A percentile compares a stretch with the other conserved stretches of the same genome.
These are phyloP conservation scores for Drosophila algonquin DNA, from an alignment of 2,888 invertebrate genomes.

Conservation along the genomic window DNA sequence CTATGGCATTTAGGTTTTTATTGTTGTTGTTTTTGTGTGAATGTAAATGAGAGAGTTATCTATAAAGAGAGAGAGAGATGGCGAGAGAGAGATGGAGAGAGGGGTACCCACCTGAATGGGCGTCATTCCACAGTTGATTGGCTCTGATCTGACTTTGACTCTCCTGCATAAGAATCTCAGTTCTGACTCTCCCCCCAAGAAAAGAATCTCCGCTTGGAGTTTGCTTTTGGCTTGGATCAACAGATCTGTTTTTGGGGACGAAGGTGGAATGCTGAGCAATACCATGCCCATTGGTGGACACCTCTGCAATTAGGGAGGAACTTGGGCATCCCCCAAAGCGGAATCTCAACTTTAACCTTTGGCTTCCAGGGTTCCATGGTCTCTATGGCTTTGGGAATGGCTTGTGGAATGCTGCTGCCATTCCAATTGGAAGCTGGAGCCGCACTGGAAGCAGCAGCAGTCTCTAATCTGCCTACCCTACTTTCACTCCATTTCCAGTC, in stretches of 20 bases:
- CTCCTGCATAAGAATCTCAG: background rate
- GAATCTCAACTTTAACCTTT: constrained; percentile 41
- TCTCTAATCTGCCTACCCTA: constrained; percentile 82
- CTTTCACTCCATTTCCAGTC: constrained; percentile 82
- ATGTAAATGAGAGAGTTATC: constrained; percentile 4
- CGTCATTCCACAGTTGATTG: constrained; percentile 31
- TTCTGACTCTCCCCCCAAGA: too few species aligned
- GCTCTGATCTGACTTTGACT: background rate
- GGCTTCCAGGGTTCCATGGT: background rate
- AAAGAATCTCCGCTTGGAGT: background rate
- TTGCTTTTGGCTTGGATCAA: constrained; percentile 4
- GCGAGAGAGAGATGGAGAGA: background rate
- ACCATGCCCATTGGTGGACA: background rate
- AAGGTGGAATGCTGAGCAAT: background rate
- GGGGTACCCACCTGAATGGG: constrained; percentile 28
- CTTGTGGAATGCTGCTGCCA: constrained; percentile 14
- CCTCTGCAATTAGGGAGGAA: background rate
- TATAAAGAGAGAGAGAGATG: background rate
- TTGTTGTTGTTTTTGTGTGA: constrained; percentile 13
- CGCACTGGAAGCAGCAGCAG: constrained; percentile 20
- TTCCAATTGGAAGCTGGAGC: constrained; percentile 25
- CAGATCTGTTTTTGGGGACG: too few species aligned
- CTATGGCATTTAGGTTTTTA: constrained; percentile 19
- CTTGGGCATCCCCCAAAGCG: background rate
- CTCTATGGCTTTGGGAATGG: background rate